Conservation (phyloP, 1,140 invertebrate species). For the Trachelipus rathkii region DNA sequence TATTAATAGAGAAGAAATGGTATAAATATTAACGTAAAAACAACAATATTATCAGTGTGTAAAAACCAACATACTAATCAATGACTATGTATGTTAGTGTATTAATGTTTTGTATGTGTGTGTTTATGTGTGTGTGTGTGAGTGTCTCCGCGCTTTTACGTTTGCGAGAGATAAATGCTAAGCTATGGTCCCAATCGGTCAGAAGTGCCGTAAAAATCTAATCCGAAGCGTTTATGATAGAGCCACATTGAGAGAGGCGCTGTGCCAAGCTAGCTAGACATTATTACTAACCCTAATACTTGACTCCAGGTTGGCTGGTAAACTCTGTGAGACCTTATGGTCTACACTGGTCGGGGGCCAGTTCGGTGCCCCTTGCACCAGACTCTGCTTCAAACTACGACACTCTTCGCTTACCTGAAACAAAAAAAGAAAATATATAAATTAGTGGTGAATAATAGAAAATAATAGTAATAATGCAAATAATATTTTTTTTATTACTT, state of each 20-base stretch:
- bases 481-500: no score
- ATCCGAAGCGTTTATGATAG: not conserved
- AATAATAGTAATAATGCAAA: no score
- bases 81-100: no score
- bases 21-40: no score
- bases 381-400: constrained; percentile 8
- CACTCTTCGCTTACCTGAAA: constrained; percentile 6
- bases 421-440: not conserved
- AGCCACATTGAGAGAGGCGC: not conserved
- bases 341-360: constrained; percentile 3
- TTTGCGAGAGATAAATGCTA: no score
- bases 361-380: not conserved
- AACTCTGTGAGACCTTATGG: not conserved
- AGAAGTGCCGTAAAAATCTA: not conserved
- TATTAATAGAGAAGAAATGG: no score
- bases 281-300: not conserved
- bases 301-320: constrained; percentile 7
- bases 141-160: no score
- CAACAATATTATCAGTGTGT: no score
- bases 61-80: no score
- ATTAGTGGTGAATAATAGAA: not conserved
- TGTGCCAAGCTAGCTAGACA: not conserved
- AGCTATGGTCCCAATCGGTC: not conserved
- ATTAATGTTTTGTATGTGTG: no score
- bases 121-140: no score